Evolutionary conservation across 2,888 invertebrate genomes (phyloP), one percentile per base, ranked within the genome.

Genomic region (Seira sanloemensis): DNA sequence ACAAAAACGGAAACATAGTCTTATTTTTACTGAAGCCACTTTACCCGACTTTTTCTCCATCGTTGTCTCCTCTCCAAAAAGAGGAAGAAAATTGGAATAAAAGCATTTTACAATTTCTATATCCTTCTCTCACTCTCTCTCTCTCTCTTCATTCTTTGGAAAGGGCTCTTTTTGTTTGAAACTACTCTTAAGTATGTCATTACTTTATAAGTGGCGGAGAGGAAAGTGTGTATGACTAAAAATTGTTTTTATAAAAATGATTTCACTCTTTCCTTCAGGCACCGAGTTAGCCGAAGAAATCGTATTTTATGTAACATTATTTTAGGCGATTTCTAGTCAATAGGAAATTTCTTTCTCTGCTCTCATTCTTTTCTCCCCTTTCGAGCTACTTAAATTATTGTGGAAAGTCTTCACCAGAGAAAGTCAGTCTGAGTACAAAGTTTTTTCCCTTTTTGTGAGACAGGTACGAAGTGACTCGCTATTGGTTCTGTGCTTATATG

Each of bases 21-120:
- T 73, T 21, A 0, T 1, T 23, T 37, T 18, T 21, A 21, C 21
- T 37, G 18, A 37, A 79, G 67, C 79, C 54, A 79, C 79, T 79
- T 77, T 81, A 74, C 74, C n/a, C 69, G 26, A 75, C 80, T 82
- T 82, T 81, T 76, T 76, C n/a, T n/a, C n/a, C n/a, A 71, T 68
- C 76, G 54, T 76, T 82, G 71, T 73, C 81, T 82, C 73, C 72
- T 58, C 67, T 67, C 86, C 76, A 76, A n/a, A 73, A 76, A 82
- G 81, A 82, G 75, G 76, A 85, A 78, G 85, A 87, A 89, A 89
- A 89, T 88, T 88, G 89, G 88, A 89, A 89, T 89, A 89, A 89
- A 89, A 89, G 88, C 89, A 88, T 88, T 89, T 89, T 79, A 76
- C 76, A 76, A 82, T 82, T 82, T 81, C 68, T 77, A 26, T 25